These are phyloP conservation scores for Lonchura striata DNA, from an alignment of 2,113 vertebrate genomes.

Conservation along the genomic window DNA sequence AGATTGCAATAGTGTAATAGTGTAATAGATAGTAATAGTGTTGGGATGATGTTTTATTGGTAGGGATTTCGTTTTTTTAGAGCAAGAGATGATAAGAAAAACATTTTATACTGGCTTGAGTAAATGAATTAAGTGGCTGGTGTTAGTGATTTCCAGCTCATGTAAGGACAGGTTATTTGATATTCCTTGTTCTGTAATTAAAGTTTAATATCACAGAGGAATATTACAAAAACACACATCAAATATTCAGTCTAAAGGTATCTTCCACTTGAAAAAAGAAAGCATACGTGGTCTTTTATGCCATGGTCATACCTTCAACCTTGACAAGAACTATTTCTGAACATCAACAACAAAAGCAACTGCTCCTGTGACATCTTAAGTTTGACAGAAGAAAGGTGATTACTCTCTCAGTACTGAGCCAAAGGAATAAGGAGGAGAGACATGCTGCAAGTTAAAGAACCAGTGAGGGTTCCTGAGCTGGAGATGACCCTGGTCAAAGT, in stretches of 20 bases:
- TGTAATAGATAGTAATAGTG: too few relatives aligned
- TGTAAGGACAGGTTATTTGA: neutral
- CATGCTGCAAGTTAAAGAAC: neutral
- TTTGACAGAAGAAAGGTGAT: accelerated
- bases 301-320: neutral
- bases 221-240: neutral
- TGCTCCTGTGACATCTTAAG: neutral
- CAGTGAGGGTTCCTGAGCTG: neutral
- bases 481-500: neutral
- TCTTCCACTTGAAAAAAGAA: neutral
- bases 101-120: neutral
- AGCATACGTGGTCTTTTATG: neutral
- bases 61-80: neutral
- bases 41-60: neutral
- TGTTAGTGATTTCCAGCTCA: neutral
- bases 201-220: neutral
- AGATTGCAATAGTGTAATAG: neutral
- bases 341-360: neutral
- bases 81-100: neutral
- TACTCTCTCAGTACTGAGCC: neutral
- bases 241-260: neutral
- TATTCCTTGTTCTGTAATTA: neutral
- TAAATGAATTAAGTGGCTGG: neutral
- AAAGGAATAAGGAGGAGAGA: neutral
- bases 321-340: neutral